phyloP scores from a whole-genome alignment of 30 jellyfish, hydroid and myxozoan species.

The Pelagia noctiluca region DNA sequence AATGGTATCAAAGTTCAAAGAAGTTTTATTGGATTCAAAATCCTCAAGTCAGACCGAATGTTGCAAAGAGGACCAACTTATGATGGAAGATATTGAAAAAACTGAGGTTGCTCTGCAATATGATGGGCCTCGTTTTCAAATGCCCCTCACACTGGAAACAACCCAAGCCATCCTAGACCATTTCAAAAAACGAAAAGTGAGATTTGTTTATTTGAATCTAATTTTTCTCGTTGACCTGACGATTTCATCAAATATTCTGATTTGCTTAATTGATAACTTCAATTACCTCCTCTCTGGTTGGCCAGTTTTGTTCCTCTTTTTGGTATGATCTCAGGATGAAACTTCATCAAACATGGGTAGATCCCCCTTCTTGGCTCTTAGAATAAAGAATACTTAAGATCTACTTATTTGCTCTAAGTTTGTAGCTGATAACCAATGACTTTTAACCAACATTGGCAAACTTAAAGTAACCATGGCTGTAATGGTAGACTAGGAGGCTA shows the following conservation, averaged over 20 bases:
- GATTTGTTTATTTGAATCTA: not conserved
- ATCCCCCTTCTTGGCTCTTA: too few relatives aligned
- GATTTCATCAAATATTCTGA: not conserved
- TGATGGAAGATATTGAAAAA: slow-evolving; percentile 32
- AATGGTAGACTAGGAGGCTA: too few relatives aligned
- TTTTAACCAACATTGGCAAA: too few relatives aligned
- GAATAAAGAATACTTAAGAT: too few relatives aligned
- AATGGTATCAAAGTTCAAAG: slow-evolving; percentile 46
- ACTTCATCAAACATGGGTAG: too few relatives aligned
- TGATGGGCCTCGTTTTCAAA: slow-evolving; percentile 72
- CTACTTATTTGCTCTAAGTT: too few relatives aligned
- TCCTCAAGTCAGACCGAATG: slow-evolving; percentile 22
- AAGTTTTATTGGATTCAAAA: slow-evolving; percentile 33
- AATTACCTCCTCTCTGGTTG: too few relatives aligned
- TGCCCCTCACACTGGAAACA: slow-evolving; percentile 65
- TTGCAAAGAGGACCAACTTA: not conserved
- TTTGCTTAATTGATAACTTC: not conserved
- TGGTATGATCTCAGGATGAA: too few relatives aligned
- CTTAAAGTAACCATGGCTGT: too few relatives aligned
- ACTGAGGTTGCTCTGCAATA: slow-evolving; percentile 48
- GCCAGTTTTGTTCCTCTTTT: too few relatives aligned
- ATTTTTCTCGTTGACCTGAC: not conserved
- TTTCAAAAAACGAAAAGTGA: slow-evolving; percentile 71
- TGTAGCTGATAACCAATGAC: too few relatives aligned
- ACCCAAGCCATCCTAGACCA: slow-evolving; percentile 53